Percentiles rank a stretch among this genome's conserved stretches.
phyloP scores from a whole-genome alignment of 2,113 vertebrate genomes.

The Rhea americana region DNA sequence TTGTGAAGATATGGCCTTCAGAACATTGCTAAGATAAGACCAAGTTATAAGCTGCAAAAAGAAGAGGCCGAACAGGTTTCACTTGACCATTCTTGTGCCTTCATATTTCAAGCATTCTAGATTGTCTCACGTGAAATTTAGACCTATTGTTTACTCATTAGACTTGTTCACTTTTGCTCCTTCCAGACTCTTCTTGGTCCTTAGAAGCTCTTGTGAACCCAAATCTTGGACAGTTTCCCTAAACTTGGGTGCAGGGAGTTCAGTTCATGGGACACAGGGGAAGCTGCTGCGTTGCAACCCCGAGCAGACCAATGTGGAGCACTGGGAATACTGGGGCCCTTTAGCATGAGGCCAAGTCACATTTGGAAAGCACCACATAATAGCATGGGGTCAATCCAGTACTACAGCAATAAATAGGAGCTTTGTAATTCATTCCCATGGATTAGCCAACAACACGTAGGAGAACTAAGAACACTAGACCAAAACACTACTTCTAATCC shows the following conservation, averaged over 20 bases:
- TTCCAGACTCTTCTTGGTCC: neutral
- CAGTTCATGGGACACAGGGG: neutral
- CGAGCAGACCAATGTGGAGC: neutral
- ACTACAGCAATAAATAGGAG: neutral
- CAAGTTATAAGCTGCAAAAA: neutral
- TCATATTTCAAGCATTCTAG: neutral
- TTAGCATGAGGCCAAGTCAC: neutral
- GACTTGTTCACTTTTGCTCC: neutral
- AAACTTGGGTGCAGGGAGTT: neutral
- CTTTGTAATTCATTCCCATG: neutral
- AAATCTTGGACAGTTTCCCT: neutral
- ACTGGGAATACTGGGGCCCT: neutral
- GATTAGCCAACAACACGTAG: neutral
- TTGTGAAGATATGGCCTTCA: slow-evolving; percentile 1
- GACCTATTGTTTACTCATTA: neutral
- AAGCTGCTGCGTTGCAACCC: neutral
- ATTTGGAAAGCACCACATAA: neutral
- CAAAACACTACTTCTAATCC: neutral
- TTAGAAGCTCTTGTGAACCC: neutral
- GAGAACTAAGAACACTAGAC: neutral
- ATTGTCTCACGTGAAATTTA: neutral
- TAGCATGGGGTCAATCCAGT: neutral
- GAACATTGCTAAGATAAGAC: neutral
- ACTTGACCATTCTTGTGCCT: neutral
- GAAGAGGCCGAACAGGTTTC: neutral